phyloP scores from a whole-genome alignment of 2,113 vertebrate species.

The Poeciliopsis retropinna region DNA sequence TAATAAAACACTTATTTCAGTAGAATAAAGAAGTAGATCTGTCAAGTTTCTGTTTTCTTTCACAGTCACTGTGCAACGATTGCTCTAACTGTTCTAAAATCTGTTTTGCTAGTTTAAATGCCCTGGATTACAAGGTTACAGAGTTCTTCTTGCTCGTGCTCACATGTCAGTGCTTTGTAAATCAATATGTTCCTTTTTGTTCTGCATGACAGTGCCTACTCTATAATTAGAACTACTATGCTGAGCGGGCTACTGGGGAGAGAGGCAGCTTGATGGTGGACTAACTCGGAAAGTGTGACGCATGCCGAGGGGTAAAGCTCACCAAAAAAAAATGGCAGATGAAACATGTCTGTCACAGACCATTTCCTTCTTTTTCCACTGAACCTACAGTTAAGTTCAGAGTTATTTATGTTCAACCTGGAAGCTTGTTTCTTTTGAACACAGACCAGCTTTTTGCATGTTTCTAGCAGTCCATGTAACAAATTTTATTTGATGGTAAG shows the following conservation, averaged over 20 bases:
- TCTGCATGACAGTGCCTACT: conserved; percentile 12
- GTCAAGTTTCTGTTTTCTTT: neutral
- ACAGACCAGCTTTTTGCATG: neutral
- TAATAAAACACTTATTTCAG: neutral
- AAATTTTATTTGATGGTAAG: too few relatives aligned
- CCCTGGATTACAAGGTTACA: neutral
- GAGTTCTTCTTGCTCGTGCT: conserved; percentile 22
- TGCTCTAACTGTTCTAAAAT: conserved; percentile 14
- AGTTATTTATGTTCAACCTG: neutral
- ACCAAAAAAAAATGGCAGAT: conserved; percentile 20
- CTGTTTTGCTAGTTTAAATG: neutral
- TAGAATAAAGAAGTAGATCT: neutral
- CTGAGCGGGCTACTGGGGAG: conserved; percentile 30
- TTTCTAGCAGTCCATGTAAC: too few relatives aligned
- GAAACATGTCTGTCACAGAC: conserved; percentile 19
- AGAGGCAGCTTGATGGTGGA: conserved; percentile 42
- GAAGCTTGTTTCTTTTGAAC: neutral
- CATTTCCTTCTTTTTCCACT: neutral
- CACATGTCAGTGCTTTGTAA: conserved; percentile 22
- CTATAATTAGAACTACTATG: conserved; percentile 32
- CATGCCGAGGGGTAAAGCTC: conserved; percentile 41
- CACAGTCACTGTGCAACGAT: conserved; percentile 5
- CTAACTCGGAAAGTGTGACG: conserved; percentile 65
- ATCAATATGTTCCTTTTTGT: conserved; percentile 37
- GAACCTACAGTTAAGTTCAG: neutral